Conservation (phyloP, 2,113 vertebrate genomes). For the Sylvia atricapilla region DNA sequence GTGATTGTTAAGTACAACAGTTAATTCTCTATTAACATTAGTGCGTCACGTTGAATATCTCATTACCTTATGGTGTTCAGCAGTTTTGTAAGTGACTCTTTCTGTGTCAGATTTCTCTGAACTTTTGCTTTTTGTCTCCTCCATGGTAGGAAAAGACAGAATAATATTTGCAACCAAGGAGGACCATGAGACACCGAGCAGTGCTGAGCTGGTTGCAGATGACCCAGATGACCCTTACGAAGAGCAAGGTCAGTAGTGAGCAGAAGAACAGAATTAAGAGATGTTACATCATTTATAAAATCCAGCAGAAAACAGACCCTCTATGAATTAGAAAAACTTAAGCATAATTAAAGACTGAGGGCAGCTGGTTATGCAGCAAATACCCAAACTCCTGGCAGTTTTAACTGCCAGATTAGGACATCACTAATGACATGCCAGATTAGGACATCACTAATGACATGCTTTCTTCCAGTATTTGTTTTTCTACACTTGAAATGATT, state of each 20-base stretch:
- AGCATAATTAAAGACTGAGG: not conserved
- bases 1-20: not conserved
- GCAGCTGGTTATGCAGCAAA: not conserved
- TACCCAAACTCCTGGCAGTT: not conserved
- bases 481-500: not conserved
- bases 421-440: not conserved
- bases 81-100: not conserved
- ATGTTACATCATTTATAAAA: not conserved
- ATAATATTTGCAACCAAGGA: slow-evolving; percentile 87
- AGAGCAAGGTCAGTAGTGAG: slow-evolving; percentile 79
- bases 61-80: not conserved
- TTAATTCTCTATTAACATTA: not conserved
- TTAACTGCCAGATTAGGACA: not conserved
- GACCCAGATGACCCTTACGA: slow-evolving; percentile 96
- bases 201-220: slow-evolving; percentile 91
- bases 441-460: not conserved
- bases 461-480: not conserved
- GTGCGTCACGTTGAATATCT: not conserved
- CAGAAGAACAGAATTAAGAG: not conserved
- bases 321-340: not conserved
- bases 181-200: slow-evolving; percentile 93
- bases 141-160: slow-evolving; percentile 76
- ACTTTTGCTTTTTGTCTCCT: not conserved
- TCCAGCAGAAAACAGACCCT: not conserved
- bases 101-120: not conserved